phyloP scores from a whole-genome alignment of 37 sponge, comb jelly and placozoan genomes.

The Bolinopsis microptera region DNA sequence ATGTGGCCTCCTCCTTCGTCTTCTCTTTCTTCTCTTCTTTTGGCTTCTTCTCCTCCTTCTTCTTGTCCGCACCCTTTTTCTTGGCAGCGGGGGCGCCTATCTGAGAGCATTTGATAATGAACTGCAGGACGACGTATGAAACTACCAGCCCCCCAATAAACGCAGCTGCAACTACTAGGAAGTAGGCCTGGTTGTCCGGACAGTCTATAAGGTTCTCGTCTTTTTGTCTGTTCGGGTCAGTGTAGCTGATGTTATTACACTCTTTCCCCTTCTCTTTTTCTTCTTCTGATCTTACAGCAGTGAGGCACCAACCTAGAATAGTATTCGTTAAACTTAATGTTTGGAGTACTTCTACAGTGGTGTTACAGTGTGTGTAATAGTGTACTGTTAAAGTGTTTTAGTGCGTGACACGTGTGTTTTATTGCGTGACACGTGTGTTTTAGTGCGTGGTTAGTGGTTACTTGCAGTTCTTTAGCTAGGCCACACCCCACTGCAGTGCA shows the following conservation, averaged over 20 bases:
- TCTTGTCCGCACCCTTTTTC: background rate
- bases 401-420: too few relatives aligned
- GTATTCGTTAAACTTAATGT: background rate
- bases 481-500: constrained; percentile 13
- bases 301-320: constrained; percentile 31
- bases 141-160: constrained; percentile 10
- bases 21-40: background rate
- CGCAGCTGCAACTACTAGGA: background rate
- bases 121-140: constrained; percentile 25
- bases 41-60: background rate
- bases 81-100: background rate
- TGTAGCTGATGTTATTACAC: background rate
- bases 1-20: background rate
- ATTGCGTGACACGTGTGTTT: too few relatives aligned
- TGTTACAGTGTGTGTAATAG: too few relatives aligned
- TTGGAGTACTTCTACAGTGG: too few relatives aligned
- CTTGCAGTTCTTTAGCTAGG: background rate
- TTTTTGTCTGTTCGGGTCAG: background rate
- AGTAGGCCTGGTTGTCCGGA: constrained; percentile 7
- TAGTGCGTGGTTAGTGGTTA: background rate
- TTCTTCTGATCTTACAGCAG: too few relatives aligned
- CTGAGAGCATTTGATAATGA: constrained; percentile 46
- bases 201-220: background rate
- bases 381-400: too few relatives aligned
- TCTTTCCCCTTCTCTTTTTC: background rate